Evolutionary conservation across 2,888 invertebrate genomes (phyloP), one percentile per base, ranked within the genome.

Genomic region (Neoascia interrupta): DNA sequence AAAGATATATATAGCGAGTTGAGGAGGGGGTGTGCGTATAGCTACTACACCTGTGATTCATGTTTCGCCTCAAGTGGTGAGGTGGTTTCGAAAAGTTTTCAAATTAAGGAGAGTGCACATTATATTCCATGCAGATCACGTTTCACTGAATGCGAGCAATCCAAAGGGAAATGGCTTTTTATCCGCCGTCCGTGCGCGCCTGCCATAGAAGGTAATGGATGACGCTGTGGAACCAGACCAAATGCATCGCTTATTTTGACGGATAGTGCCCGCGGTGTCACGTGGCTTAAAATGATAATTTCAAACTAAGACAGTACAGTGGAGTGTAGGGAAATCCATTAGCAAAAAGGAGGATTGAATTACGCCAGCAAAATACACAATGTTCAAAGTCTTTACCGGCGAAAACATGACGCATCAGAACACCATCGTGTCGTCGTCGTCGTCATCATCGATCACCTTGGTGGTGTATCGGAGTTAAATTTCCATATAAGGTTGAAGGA

Each of bases 51-150:
- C 37, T 37, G 37, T 19, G 31, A 49, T 15, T 51, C 19, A 21
- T 18, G 47, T 3, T 19, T 13, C 31, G 8, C n/a, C 11, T 10
- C 13, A 36, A 11, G n/a, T 1, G 10, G 34, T 1, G 8, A 13
- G 16, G 10, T 16, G 21, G 13, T 56, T 23, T 66, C 39, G n/a
- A 34, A 51, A 58, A 69, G 68, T 69, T 58, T 49, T 31, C 21
- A 66, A 21, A 36, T 5, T 16, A 13, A 11, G 3, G 11, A 21
- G 8, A 34, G 45, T 53, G 37, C 31, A 56, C 8, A 6, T n/a
- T 18, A 10, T 41, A 11, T 36, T 36, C 11, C 53, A 74, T 74
- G 68, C 61, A 56, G 61, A 68, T 68, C 74, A 74, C 74, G 74
- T 69, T 61, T 47, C 13, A 47, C 2, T 21, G 34, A 56, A 61